Evolutionary conservation across 2,797 vertebrate species (phyloP), one percentile per base, ranked within the genome.

Genomic region (Lepus townsendii): DNA sequence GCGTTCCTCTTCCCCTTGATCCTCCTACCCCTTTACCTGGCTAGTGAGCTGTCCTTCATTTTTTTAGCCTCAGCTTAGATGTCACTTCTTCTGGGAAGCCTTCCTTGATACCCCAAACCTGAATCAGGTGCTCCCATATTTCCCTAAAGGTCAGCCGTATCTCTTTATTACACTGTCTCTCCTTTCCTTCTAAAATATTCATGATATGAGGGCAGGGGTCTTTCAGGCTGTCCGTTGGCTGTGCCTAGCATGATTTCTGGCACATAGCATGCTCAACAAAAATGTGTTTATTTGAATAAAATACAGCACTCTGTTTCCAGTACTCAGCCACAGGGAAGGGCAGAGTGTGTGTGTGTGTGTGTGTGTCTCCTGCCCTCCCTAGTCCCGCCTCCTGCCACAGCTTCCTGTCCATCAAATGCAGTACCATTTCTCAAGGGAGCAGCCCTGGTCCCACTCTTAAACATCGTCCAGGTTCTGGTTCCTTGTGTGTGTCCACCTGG

Each of bases 141-240:
- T 42, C 54, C 72, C 27, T 52, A 75, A 73, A 7, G 27, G 82
- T 72, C 60, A 10, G 17, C 22, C 27, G 52, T 71, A 86, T 62
- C 57, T 57, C 50, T 63, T 94, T 63, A 84, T 80, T 32, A 35
- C 38, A 82, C 57, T 47, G n/a, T 54, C 62, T 60, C 12, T 35
- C 17, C 12, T 88, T 57, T 60, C 32, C 19, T 54, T 47, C 13
- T 83, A 73, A 87, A 66, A 42, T 66, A 80, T 83, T 57, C 1
- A 1, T 32, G 71, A 11, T 14, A 17, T 22, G 57, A 77, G 35
- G 35, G 12, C 50, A 82, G 30, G 73, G 3, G 73, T 62, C 35
- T 86, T 83, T 95, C 80, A n/a, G 65, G 76, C 22, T n/a, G 4
- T 63, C 80, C 42, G 24, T 95, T 63, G 30, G 14, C n/a, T 86